Percentiles rank a stretch among this genome's conserved stretches.
phyloP scores from a whole-genome alignment of 2,888 invertebrate species.

The Stratiomys singularior region DNA sequence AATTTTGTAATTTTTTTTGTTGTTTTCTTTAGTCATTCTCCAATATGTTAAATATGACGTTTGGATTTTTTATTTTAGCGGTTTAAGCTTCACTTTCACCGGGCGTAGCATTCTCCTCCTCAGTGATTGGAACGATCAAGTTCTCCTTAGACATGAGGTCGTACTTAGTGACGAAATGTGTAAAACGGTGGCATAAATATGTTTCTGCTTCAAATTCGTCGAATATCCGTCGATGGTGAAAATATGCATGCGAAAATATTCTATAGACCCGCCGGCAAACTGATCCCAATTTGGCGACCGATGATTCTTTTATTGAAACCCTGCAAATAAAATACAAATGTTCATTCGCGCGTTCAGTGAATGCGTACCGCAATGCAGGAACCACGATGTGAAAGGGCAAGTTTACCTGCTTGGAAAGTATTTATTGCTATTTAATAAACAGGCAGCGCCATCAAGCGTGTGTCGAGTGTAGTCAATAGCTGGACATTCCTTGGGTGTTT shows the following conservation, averaged over 20 bases:
- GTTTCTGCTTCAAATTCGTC: conserved; percentile 98
- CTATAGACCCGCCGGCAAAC: conserved; percentile 98
- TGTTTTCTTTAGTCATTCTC: not conserved
- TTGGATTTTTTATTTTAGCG: not conserved
- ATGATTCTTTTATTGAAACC: conserved; percentile 98
- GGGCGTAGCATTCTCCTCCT: conserved; percentile 72
- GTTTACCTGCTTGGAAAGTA: conserved; percentile 97
- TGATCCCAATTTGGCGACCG: conserved; percentile 97
- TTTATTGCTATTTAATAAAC: conserved; percentile 98
- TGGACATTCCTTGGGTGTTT: conserved; percentile 99
- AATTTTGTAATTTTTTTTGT: conserved; percentile 1
- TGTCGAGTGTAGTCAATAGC: conserved; percentile 99
- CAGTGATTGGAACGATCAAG: conserved; percentile 96
- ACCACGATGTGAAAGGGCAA: not conserved
- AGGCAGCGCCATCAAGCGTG: conserved; percentile 98
- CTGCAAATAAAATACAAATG: conserved; percentile 67
- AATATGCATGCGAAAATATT: conserved; percentile 99
- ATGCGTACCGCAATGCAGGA: not conserved
- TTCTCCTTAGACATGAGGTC: conserved; percentile 98
- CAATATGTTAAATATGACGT: conserved; percentile 31
- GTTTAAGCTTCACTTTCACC: conserved; percentile 69
- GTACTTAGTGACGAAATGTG: conserved; percentile 98
- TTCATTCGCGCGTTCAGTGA: not conserved
- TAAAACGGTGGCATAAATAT: conserved; percentile 94
- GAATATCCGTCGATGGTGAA: conserved; percentile 96